A percentile compares a stretch with the other conserved stretches of the same genome.
Evolutionary conservation across 2,888 invertebrate genomes (phyloP).

Genomic region (Xanthorhoe spadicearia): DNA sequence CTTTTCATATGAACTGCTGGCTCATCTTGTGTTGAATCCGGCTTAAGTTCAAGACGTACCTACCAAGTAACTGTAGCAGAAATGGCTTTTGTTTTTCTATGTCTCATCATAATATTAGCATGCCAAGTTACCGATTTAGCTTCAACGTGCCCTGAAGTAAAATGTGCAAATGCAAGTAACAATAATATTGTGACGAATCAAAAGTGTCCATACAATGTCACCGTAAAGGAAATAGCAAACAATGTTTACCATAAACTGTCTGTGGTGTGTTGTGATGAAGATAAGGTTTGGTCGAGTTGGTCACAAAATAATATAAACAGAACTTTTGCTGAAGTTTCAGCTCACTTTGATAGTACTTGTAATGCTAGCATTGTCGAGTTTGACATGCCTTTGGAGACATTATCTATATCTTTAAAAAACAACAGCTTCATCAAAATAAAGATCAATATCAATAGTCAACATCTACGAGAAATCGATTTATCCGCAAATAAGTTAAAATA

Average conservation of each 20-base stretch:
- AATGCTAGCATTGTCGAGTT: slow-evolving; percentile 63
- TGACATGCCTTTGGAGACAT: slow-evolving; percentile 64
- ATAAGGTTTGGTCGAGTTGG: slow-evolving; percentile 54
- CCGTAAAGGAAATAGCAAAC: slow-evolving; percentile 62
- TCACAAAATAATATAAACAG: slow-evolving; percentile 63
- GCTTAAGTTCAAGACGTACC: slow-evolving; percentile 57
- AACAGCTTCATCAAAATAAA: slow-evolving; percentile 65
- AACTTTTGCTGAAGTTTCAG: slow-evolving; percentile 63
- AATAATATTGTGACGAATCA: slow-evolving; percentile 60
- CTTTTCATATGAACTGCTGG: slow-evolving; percentile 61
- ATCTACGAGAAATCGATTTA: slow-evolving; percentile 85
- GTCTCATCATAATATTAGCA: slow-evolving; percentile 68
- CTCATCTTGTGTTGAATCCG: slow-evolving; percentile 71
- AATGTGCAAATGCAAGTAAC: slow-evolving; percentile 62
- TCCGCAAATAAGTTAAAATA: slow-evolving; percentile 84
- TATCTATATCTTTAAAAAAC: slow-evolving; percentile 65
- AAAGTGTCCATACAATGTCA: slow-evolving; percentile 71
- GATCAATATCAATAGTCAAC: slow-evolving; percentile 63
- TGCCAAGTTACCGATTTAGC: slow-evolving; percentile 68
- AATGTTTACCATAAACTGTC: slow-evolving; percentile 55
- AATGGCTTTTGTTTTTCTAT: slow-evolving; percentile 72
- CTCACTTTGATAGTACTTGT: slow-evolving; percentile 60
- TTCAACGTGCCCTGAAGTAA: slow-evolving; percentile 65
- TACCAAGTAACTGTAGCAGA: slow-evolving; percentile 51
- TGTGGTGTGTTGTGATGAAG: slow-evolving; percentile 65